Conservation (phyloP, 2,888 invertebrate genomes). For the Spicauda simplicius region DNA sequence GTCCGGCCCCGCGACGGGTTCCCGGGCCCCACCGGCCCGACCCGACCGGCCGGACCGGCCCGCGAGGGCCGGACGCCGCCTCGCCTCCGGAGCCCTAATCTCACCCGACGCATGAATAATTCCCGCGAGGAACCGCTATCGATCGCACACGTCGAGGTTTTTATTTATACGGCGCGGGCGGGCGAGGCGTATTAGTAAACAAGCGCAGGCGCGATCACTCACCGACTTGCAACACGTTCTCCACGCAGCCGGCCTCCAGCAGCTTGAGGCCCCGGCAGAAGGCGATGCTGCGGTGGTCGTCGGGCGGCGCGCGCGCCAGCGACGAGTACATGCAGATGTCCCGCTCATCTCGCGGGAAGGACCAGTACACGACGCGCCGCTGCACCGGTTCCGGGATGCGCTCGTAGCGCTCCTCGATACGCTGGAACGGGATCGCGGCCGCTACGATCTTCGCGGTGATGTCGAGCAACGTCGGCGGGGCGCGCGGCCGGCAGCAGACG, state of each 20-base stretch:
- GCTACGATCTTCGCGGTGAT: slow-evolving; percentile 93
- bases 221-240: slow-evolving; percentile 95
- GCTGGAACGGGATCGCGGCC: slow-evolving; percentile 93
- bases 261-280: slow-evolving; percentile 94
- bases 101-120: slow-evolving; percentile 82
- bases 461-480: slow-evolving; percentile 91
- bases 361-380: slow-evolving; percentile 94
- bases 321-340: slow-evolving; percentile 96
- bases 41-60: slow-evolving; percentile 29
- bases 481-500: slow-evolving; percentile 83
- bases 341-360: slow-evolving; percentile 93
- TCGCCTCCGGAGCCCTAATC: slow-evolving; percentile 67
- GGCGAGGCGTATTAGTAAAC: slow-evolving; percentile 85
- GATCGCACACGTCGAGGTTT: slow-evolving; percentile 85
- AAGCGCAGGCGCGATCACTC: slow-evolving; percentile 86
- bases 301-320: slow-evolving; percentile 85
- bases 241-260: slow-evolving; percentile 92
- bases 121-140: slow-evolving; percentile 83
- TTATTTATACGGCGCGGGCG: slow-evolving; percentile 84
- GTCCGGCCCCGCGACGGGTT: slow-evolving; percentile 4
- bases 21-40: slow-evolving; percentile 8
- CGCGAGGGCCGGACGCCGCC: slow-evolving; percentile 13
- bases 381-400: slow-evolving; percentile 96
- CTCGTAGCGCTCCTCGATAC: slow-evolving; percentile 94
- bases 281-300: slow-evolving; percentile 92